phyloP scores from a whole-genome alignment of 92 coral and sea anemone genomes.

The Paragorgia papillata region DNA sequence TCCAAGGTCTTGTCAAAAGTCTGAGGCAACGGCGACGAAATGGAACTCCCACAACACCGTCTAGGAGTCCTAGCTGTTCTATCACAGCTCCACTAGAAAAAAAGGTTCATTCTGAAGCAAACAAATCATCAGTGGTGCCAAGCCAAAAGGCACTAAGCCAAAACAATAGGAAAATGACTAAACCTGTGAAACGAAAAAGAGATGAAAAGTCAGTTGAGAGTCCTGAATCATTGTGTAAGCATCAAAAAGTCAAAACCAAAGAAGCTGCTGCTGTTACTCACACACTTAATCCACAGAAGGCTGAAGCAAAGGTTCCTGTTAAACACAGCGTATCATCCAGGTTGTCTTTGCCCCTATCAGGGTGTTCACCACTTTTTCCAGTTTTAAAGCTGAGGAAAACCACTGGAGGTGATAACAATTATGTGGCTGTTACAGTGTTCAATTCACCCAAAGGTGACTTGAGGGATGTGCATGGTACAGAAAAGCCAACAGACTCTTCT shows the following conservation, averaged over 20 bases:
- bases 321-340: background rate
- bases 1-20: constrained; percentile 22
- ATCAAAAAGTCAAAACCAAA: background rate
- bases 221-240: background rate
- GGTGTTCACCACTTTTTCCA: constrained; percentile 17
- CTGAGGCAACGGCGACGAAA: constrained; percentile 5
- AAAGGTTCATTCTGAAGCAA: background rate
- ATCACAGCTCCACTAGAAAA: background rate
- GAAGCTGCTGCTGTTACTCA: background rate
- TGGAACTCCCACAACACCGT: background rate
- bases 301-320: background rate
- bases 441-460: background rate
- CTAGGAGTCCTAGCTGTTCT: background rate
- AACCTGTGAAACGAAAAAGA: constrained; percentile 35
- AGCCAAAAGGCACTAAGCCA: background rate
- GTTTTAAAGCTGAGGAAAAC: constrained; percentile 27
- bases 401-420: constrained; percentile 10
- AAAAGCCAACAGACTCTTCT: background rate
- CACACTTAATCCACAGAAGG: background rate
- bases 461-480: background rate
- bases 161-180: background rate
- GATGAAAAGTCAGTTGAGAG: background rate
- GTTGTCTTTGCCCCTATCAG: background rate
- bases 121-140: too few relatives aligned
- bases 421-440: constrained; percentile 10